These are phyloP conservation scores for Paradoxurus hermaphroditus DNA, from an alignment of 2,113 vertebrate species.

Conservation along the genomic window DNA sequence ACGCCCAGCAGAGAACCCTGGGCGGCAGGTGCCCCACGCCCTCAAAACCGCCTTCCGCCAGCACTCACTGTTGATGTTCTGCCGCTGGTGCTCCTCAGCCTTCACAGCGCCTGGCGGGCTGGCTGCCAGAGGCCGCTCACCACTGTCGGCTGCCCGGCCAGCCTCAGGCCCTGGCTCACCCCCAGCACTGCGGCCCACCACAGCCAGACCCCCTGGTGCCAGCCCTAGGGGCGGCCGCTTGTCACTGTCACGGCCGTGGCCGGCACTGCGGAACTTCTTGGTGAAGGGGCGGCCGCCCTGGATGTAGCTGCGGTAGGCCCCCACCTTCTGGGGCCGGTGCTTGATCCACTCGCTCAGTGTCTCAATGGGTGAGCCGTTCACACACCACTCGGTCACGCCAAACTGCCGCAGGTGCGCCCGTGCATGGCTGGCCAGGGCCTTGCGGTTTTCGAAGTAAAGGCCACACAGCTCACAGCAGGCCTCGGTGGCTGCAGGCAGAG, in stretches of 20 bases:
- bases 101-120: conserved; percentile 78
- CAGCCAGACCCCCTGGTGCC: conserved; percentile 54
- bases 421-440: conserved; percentile 95
- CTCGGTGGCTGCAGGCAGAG: conserved; percentile 82
- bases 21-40: neutral
- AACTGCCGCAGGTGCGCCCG: conserved; percentile 96
- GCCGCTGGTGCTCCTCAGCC: conserved; percentile 82
- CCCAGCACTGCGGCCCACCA: conserved; percentile 69
- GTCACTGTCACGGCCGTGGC: conserved; percentile 76
- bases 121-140: conserved; percentile 74
- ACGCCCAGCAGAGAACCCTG: neutral
- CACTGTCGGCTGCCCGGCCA: conserved; percentile 70
- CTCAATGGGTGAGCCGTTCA: conserved; percentile 98
- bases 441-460: conserved; percentile 97
- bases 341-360: conserved; percentile 98
- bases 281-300: conserved; percentile 89
- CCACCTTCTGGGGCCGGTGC: conserved; percentile 93
- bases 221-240: conserved; percentile 74
- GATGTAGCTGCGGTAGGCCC: conserved; percentile 94
- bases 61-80: conserved; percentile 84
- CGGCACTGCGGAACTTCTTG: conserved; percentile 89
- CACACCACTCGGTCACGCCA: conserved; percentile 97
- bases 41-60: neutral
- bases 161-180: conserved; percentile 72
- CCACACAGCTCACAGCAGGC: conserved; percentile 96